A percentile compares a stretch with the other conserved stretches of the same genome.
These are phyloP conservation scores for Ploceus nigricollis DNA, from an alignment of 2,113 vertebrate genomes.

Conservation along the genomic window DNA sequence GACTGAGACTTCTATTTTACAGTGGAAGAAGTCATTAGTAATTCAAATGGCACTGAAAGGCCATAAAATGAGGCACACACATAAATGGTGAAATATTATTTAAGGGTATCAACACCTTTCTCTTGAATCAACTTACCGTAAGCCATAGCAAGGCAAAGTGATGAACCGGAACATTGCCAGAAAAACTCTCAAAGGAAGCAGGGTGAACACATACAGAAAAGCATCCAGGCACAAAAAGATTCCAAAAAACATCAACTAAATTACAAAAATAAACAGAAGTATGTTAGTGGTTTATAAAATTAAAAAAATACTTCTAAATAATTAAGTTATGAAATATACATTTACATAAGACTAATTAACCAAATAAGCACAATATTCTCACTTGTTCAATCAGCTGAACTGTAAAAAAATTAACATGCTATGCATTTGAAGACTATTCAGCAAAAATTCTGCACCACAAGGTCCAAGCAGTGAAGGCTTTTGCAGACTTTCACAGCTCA, in stretches of 20 bases:
- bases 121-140: conserved; percentile 80
- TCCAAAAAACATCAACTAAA: conserved; percentile 94
- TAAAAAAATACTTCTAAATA: not conserved
- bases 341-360: not conserved
- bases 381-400: not conserved
- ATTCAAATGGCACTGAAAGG: not conserved
- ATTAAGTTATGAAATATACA: not conserved
- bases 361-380: not conserved
- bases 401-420: not conserved
- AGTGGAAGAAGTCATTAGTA: not conserved
- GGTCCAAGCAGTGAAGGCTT: not conserved
- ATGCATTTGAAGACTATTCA: not conserved
- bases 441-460: conserved; percentile 10
- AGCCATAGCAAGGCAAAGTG: conserved; percentile 90
- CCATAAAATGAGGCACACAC: not conserved
- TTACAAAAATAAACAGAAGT: conserved; percentile 46
- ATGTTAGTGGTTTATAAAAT: not conserved
- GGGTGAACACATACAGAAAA: conserved; percentile 95
- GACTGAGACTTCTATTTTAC: not conserved
- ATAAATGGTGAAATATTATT: not conserved
- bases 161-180: conserved; percentile 88
- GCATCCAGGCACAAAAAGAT: conserved; percentile 96
- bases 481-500: not conserved
- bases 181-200: conserved; percentile 90
- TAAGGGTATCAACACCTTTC: not conserved